Evolutionary conservation across 2,113 vertebrate genomes (phyloP), one percentile per base, ranked within the genome.

Genomic region (Onychorhynchus coronatus): DNA sequence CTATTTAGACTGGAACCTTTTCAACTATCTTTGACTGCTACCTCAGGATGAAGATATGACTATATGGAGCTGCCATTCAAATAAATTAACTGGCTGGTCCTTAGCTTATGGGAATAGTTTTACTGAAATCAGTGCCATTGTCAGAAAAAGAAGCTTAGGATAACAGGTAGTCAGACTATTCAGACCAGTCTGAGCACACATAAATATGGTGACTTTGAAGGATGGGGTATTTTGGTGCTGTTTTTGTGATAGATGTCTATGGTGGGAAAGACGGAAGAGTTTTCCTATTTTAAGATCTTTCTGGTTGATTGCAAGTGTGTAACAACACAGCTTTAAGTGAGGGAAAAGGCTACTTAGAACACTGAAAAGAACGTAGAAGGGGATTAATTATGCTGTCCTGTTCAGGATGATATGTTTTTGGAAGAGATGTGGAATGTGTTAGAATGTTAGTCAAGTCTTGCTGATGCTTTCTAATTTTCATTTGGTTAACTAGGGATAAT

Each of bases 381-480:
- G 50, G 86, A 92, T 58, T 92, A 93, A 81, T 95, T 87, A 63
- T 42, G 35, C 39, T 68, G 33, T 33, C 89, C 59, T 66, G 33
- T 52, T 86, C 73, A 72, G 89, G 88, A 39, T 78, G 68, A 41
- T 72, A 81, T 6, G 27, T 31, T 39, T 73, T 85, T 88, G 82
- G 59, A 83, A 80, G 74, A 80, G 65, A 50, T 55, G 77, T 66
- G 30, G 47, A 91, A 71, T 52, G 28, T 2, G 10, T 80, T 80
- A 77, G 61, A 58, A 78, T 65, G 52, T 89, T 74, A 84, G 56
- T 72, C 41, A 82, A 93, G 33, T 56, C 50, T 79, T 74, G 37
- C 77, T 89, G 75, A 9, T 87, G 50, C 47, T 89, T 58, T 70
- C 95, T 94, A 79, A 87, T 96, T 94, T 97, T 93, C 53, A 62